These are phyloP conservation scores for Myrmecophaga tridactyla DNA, from an alignment of 2,113 vertebrate species.

Conservation along the genomic window DNA sequence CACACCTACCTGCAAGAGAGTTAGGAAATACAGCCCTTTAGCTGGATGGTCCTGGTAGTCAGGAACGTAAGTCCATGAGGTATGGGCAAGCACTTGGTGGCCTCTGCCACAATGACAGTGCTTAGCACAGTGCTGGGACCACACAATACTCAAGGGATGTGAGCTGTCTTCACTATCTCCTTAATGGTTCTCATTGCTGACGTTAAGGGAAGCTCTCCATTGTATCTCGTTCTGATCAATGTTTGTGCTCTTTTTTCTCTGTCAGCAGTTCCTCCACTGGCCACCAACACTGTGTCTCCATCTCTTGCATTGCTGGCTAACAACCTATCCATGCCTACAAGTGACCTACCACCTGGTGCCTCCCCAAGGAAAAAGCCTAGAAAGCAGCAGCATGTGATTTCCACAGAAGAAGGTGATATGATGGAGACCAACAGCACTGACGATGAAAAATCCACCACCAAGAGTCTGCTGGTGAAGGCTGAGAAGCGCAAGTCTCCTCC, in stretches of 20 bases:
- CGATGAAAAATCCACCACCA: slow-evolving; percentile 91
- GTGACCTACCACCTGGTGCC: slow-evolving; percentile 94
- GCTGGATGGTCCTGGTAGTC: background rate
- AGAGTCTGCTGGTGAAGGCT: slow-evolving; percentile 89
- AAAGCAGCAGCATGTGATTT: slow-evolving; percentile 98
- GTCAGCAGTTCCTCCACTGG: slow-evolving; percentile 85
- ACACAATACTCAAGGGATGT: background rate
- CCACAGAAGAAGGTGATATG: slow-evolving; percentile 98
- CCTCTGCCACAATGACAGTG: background rate
- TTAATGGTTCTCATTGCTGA: background rate
- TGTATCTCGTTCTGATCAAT: slow-evolving; percentile 64
- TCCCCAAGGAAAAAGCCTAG: slow-evolving; percentile 98
- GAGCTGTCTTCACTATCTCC: background rate
- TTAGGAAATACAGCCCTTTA: background rate
- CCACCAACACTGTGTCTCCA: slow-evolving; percentile 85
- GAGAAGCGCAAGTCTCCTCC: slow-evolving; percentile 96
- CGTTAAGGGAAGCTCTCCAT: background rate
- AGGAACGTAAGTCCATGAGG: background rate
- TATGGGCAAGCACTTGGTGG: background rate
- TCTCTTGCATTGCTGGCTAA: slow-evolving; percentile 86
- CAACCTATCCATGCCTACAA: slow-evolving; percentile 86
- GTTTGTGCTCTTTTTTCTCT: background rate
- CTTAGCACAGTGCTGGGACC: background rate
- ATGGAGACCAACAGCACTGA: slow-evolving; percentile 99
- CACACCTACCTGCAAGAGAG: background rate